Evolutionary conservation across 2,797 vertebrate species (phyloP).

Genomic region (Gila robusta): DNA sequence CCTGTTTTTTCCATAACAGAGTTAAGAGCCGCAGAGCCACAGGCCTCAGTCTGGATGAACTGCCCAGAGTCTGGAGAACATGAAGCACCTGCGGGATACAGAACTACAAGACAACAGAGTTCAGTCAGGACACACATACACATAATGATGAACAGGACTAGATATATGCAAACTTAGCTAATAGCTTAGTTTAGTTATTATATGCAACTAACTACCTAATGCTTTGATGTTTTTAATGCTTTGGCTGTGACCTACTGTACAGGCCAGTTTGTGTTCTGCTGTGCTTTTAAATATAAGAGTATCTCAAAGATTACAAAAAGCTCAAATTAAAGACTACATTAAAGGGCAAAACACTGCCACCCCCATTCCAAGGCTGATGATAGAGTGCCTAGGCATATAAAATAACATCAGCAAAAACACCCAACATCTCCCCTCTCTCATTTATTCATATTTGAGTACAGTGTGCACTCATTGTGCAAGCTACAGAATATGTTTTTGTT

Average conservation of each 20-base stretch:
- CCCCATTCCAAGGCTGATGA: slow-evolving; percentile 12
- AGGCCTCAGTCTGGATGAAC: slow-evolving; percentile 82
- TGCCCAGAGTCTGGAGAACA: slow-evolving; percentile 84
- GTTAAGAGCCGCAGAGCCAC: slow-evolving; percentile 88
- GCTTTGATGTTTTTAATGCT: slow-evolving; percentile 8
- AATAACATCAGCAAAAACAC: background rate
- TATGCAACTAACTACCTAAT: background rate
- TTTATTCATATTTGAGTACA: slow-evolving; percentile 14
- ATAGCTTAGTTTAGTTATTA: background rate
- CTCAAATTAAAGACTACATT: background rate
- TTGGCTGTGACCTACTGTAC: background rate
- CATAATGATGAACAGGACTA: slow-evolving; percentile 7
- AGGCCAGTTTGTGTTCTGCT: slow-evolving; percentile 15
- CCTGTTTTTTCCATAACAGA: slow-evolving; percentile 93
- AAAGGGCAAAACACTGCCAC: slow-evolving; percentile 11
- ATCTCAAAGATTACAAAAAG: slow-evolving; percentile 2
- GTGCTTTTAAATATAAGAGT: background rate
- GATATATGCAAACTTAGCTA: slow-evolving; percentile 13
- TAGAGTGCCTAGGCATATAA: background rate
- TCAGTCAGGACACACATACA: slow-evolving; percentile 24
- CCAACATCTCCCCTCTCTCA: background rate
- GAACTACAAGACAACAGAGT: slow-evolving; percentile 78
- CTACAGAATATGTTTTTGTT: slow-evolving; percentile 23
- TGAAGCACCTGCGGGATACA: slow-evolving; percentile 90
- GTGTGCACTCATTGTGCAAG: background rate